A percentile compares a stretch with the other conserved stretches of the same genome.
These are phyloP conservation scores for Theodoxus fluviatilis DNA, from an alignment of 2,888 invertebrate genomes.

Conservation along the genomic window DNA sequence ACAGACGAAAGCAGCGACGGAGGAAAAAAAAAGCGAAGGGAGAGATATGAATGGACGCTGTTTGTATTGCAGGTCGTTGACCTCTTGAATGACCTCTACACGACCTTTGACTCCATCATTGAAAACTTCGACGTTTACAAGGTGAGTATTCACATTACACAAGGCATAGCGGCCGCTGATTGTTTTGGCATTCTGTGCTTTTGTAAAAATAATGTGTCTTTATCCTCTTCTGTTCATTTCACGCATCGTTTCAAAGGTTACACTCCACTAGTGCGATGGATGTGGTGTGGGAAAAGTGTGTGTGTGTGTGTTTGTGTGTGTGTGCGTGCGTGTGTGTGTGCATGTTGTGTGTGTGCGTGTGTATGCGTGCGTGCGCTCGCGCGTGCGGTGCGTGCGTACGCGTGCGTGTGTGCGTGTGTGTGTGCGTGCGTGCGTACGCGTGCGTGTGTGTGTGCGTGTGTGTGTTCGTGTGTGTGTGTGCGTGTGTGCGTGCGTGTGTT, in stretches of 20 bases:
- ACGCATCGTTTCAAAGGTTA: too few relatives aligned
- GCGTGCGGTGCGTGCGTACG: neutral
- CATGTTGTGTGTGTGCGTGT: neutral
- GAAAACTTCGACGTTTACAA: slow-evolving; percentile 89
- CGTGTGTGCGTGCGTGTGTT: neutral
- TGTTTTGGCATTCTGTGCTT: too few relatives aligned
- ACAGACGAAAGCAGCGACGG: too few relatives aligned
- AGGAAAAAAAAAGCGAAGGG: too few relatives aligned
- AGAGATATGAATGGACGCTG: too few relatives aligned
- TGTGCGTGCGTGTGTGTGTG: neutral
- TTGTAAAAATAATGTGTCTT: too few relatives aligned
- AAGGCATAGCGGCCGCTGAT: too few relatives aligned
- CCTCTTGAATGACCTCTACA: slow-evolving; percentile 95
- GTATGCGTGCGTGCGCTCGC: neutral
- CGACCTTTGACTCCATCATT: slow-evolving; percentile 95
- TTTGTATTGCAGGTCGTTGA: slow-evolving; percentile 77
- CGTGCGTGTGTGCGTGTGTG: too few relatives aligned
- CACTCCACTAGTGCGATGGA: too few relatives aligned
- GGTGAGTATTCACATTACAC: too few relatives aligned
- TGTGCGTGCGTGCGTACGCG: too few relatives aligned
- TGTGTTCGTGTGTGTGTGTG: neutral
- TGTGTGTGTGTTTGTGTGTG: neutral
- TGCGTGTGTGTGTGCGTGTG: neutral
- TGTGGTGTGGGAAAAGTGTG: neutral
- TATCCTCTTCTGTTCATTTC: too few relatives aligned